Evolutionary conservation across 1,140 invertebrate species (phyloP).

Genomic region (Papilio polytes): DNA sequence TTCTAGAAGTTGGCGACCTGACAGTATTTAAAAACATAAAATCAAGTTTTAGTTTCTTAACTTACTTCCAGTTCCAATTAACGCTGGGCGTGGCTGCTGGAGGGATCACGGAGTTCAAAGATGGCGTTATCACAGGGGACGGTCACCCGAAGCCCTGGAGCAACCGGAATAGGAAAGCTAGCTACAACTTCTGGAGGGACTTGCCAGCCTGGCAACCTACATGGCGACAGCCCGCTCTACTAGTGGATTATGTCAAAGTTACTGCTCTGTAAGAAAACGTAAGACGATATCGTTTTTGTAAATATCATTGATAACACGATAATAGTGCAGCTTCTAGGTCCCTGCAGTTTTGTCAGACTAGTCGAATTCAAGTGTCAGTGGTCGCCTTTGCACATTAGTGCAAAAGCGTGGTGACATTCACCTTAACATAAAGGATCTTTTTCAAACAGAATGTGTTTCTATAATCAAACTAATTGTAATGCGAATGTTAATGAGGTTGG

Average conservation of each 20-base stretch:
- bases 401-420: too few relatives aligned
- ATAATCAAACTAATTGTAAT: too few relatives aligned
- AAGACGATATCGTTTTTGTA: neutral
- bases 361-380: too few relatives aligned
- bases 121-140: slow-evolving; percentile 54
- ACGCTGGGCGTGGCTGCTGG: slow-evolving; percentile 90
- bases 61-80: slow-evolving; percentile 87
- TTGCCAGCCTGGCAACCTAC: slow-evolving; percentile 85
- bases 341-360: too few relatives aligned
- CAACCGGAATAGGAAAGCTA: slow-evolving; percentile 84
- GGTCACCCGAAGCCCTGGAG: slow-evolving; percentile 87
- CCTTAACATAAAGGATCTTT: too few relatives aligned
- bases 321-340: too few relatives aligned
- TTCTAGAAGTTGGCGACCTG: too few relatives aligned
- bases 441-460: too few relatives aligned
- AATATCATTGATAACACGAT: neutral
- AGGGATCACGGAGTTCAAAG: slow-evolving; percentile 87
- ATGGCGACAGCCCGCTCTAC: slow-evolving; percentile 84
- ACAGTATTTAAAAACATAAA: too few relatives aligned
- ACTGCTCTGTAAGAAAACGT: slow-evolving; percentile 75
- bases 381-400: neutral
- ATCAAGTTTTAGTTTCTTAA: neutral
- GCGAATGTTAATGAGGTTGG: too few relatives aligned
- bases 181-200: slow-evolving; percentile 86
- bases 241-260: slow-evolving; percentile 86